Evolutionary conservation across 2,113 vertebrate species (phyloP).

Genomic region (Spea bombifrons): DNA sequence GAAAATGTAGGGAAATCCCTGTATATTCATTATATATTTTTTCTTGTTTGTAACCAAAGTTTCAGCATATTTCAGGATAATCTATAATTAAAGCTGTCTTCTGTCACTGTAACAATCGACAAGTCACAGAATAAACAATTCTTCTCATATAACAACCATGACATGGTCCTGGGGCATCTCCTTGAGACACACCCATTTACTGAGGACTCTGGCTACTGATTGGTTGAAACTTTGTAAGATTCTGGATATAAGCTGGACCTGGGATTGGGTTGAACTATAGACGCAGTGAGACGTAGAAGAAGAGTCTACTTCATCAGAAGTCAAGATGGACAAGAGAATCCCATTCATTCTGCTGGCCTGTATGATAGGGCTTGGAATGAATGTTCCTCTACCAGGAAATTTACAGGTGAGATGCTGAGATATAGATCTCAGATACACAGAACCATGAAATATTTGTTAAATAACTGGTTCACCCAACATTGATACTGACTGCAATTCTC

Average conservation of each 20-base stretch:
- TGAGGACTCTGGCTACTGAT: neutral
- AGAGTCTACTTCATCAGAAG: neutral
- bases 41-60: too few species aligned
- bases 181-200: neutral
- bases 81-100: too few species aligned
- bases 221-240: neutral
- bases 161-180: neutral
- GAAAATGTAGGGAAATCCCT: too few species aligned
- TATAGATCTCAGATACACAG: too few species aligned
- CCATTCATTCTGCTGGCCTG: neutral
- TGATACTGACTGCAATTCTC: too few species aligned
- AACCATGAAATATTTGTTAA: too few species aligned
- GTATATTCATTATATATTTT: too few species aligned
- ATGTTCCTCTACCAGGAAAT: neutral
- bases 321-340: neutral
- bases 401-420: neutral
- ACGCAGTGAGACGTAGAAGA: neutral
- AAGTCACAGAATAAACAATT: neutral
- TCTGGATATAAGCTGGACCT: neutral
- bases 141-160: neutral
- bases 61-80: neutral
- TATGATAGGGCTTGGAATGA: neutral
- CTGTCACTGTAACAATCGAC: neutral
- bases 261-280: neutral
- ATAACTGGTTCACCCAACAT: too few species aligned